Evolutionary conservation across 1,140 invertebrate species (phyloP), one percentile per base, ranked within the genome.

Genomic region (Fragariocoptes setiger): DNA sequence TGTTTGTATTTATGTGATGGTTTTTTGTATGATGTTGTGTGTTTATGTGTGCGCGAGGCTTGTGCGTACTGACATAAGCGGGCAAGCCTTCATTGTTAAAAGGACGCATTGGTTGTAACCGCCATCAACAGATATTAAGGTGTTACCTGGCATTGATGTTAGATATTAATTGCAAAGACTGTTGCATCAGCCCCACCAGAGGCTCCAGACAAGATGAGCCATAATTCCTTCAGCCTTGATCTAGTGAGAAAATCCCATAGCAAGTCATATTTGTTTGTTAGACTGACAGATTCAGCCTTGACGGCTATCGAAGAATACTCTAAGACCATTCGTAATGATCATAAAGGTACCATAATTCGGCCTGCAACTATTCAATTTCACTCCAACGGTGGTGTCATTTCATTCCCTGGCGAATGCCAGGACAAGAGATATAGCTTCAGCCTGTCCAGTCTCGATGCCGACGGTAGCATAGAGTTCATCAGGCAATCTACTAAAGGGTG

Each of bases 181-280:
- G n/a, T n/a, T n/a, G n/a, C n/a, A n/a, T n/a, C n/a, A n/a, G n/a
- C n/a, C n/a, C n/a, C n/a, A n/a, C n/a, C n/a, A n/a, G n/a, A n/a
- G n/a, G n/a, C n/a, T n/a, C n/a, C n/a, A n/a, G n/a, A n/a, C n/a
- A n/a, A n/a, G n/a, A n/a, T n/a, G n/a, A n/a, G n/a, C n/a, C n/a
- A n/a, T n/a, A n/a, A n/a, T n/a, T n/a, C n/a, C n/a, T n/a, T n/a
- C n/a, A n/a, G n/a, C n/a, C n/a, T n/a, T n/a, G n/a, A n/a, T n/a
- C n/a, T n/a, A n/a, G n/a, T 66, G 63, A 68, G 68, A 68, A 71
- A 70, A 65, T 68, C 71, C 65, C 71, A 72, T 64, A 71, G 71
- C 62, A 83, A 80, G 65, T 71, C 76, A 55, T 68, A 82, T 57
- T 70, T 85, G 60, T 80, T 80, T 65, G 75, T 85, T 55, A 86